A percentile compares a stretch with the other conserved stretches of the same genome.
Evolutionary conservation across 2,888 invertebrate species (phyloP).

Genomic region (Chromoteleia sp.): DNA sequence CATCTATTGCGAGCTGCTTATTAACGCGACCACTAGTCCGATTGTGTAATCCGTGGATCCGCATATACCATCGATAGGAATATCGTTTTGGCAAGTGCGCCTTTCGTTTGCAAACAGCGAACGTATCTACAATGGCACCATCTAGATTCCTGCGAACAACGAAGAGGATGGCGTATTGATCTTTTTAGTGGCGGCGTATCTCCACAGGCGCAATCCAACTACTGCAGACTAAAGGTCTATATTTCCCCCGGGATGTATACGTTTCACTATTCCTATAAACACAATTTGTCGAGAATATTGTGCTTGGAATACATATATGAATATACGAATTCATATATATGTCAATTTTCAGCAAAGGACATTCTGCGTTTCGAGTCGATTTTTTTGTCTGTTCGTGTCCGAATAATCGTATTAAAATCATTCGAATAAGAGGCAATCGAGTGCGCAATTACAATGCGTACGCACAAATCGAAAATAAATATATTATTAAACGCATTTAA

Average conservation of each 20-base stretch:
- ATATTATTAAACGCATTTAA: too few species aligned
- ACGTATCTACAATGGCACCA: constrained; percentile 76
- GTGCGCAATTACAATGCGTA: too few species aligned
- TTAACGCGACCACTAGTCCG: constrained; percentile 61
- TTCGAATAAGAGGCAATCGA: too few species aligned
- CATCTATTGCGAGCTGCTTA: constrained; percentile 64
- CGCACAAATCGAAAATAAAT: too few species aligned
- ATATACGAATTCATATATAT: constrained; percentile 63
- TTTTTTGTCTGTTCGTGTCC: constrained; percentile 31
- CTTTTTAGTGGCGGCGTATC: constrained; percentile 84
- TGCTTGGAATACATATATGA: constrained; percentile 72
- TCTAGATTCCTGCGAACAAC: constrained; percentile 79
- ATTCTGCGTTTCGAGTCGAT: constrained; percentile 41
- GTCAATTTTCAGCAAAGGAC: constrained; percentile 64
- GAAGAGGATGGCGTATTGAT: constrained; percentile 84
- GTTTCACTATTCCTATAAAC: constrained; percentile 84
- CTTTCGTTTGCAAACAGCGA: constrained; percentile 71
- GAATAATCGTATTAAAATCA: constrained; percentile 32
- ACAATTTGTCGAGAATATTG: constrained; percentile 83
- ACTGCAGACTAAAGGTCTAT: constrained; percentile 82
- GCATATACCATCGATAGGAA: constrained; percentile 64
- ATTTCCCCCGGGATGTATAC: constrained; percentile 84
- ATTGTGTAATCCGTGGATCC: constrained; percentile 68
- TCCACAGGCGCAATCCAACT: constrained; percentile 81
- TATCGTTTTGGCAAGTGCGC: constrained; percentile 71